Percentiles rank a stretch among this genome's conserved stretches.
phyloP scores from a whole-genome alignment of 2,797 vertebrate genomes.

The Poeciliopsis infans region DNA sequence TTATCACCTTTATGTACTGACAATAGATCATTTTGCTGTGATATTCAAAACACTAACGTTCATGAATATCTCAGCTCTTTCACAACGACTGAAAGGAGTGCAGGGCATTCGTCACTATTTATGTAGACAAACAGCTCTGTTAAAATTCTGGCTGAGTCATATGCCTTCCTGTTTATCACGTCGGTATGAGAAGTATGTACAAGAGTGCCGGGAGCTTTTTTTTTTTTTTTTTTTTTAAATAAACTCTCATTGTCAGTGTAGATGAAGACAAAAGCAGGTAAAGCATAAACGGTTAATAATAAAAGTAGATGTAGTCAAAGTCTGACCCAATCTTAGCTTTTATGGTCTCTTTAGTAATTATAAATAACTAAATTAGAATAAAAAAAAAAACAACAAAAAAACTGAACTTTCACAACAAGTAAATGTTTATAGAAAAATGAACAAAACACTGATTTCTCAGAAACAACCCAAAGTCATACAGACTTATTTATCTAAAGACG shows the following conservation, averaged over 20 bases:
- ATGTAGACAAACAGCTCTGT: background rate
- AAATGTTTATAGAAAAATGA: background rate
- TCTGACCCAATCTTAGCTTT: background rate
- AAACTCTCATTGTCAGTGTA: conserved; percentile 7
- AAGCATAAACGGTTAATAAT: background rate
- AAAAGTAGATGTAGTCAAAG: background rate
- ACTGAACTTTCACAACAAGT: background rate
- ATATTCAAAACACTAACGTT: background rate
- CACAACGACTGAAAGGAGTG: background rate
- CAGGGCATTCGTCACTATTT: background rate
- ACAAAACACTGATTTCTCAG: background rate
- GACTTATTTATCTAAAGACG: background rate
- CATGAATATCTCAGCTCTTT: background rate
- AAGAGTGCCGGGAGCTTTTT: background rate
- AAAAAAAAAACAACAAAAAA: background rate
- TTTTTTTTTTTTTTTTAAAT: background rate
- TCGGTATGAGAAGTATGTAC: background rate
- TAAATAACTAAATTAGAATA: background rate
- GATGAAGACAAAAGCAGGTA: conserved; percentile 8
- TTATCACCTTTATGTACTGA: background rate
- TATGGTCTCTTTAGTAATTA: background rate
- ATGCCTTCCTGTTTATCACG: conserved; percentile 2
- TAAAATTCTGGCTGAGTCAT: background rate
- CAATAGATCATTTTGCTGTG: background rate
- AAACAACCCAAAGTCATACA: background rate